Conservation (phyloP, 2,888 invertebrate genomes). For the Aspidapion aeneum region DNA sequence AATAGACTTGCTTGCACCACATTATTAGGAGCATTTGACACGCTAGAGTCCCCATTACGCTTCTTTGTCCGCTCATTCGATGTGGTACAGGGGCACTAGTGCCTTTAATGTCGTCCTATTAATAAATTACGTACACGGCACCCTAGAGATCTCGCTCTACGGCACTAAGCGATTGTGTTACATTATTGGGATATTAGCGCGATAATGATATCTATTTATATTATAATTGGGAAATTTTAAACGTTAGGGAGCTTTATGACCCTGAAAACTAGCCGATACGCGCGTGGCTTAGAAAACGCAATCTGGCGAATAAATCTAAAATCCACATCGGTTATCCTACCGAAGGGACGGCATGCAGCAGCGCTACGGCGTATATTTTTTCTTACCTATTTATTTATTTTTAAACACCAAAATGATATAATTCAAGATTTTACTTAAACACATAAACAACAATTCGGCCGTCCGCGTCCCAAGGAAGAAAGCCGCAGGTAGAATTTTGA, state of each 20-base stretch:
- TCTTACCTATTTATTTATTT: no score
- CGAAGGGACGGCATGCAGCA: no score
- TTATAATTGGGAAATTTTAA: constrained; percentile 51
- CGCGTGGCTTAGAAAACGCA: constrained; percentile 1
- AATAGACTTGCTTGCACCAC: background rate
- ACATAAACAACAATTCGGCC: no score
- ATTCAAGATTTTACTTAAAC: no score
- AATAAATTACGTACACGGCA: constrained; percentile 50
- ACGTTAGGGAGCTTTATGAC: constrained; percentile 44
- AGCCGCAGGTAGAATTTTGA: no score
- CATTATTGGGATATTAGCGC: constrained; percentile 50
- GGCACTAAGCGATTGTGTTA: constrained; percentile 49
- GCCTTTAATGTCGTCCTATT: constrained; percentile 37
- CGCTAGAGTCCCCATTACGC: constrained; percentile 3
- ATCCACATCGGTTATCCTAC: no score
- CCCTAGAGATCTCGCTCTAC: constrained; percentile 37
- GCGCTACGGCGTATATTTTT: no score
- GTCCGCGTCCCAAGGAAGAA: no score
- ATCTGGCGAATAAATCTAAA: no score
- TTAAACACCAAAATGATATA: no score
- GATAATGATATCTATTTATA: constrained; percentile 51
- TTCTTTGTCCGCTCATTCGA: constrained; percentile 11
- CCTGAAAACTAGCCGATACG: constrained; percentile 39
- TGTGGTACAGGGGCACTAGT: constrained; percentile 12
- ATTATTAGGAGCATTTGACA: constrained; percentile 12